Conservation (phyloP, 2,888 invertebrate genomes). For the Synergus umbraculus region DNA sequence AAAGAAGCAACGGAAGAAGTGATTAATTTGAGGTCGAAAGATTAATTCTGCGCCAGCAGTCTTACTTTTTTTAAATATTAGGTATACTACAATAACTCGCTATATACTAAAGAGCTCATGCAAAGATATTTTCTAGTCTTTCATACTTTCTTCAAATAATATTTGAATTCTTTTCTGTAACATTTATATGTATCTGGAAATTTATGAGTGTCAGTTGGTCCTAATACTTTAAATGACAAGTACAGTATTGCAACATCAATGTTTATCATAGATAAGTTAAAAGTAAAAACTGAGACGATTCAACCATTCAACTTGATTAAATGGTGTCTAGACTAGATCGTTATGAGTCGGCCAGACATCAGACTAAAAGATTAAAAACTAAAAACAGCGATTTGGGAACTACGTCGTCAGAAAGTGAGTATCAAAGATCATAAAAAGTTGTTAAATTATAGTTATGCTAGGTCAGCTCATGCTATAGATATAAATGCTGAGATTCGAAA, state of each 20-base stretch:
- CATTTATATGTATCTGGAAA: background rate
- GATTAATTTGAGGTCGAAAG: constrained; percentile 2
- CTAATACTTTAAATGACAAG: background rate
- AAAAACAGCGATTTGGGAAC: background rate
- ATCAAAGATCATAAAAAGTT: background rate
- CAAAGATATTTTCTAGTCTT: no score
- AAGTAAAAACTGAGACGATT: background rate
- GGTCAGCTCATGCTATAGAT: constrained; percentile 3
- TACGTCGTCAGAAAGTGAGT: background rate
- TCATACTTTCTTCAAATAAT: no score
- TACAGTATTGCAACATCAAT: background rate
- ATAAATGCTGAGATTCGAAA: background rate
- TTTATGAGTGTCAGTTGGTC: background rate
- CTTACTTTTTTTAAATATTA: background rate
- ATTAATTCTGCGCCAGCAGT: background rate
- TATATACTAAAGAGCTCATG: background rate
- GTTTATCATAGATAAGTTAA: background rate
- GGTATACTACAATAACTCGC: background rate
- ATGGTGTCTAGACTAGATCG: background rate
- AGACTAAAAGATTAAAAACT: constrained; percentile 1
- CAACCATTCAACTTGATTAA: background rate
- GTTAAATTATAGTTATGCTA: background rate
- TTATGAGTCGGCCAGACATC: background rate
- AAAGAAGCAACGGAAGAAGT: constrained; percentile 3
- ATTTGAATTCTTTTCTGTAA: background rate